These are phyloP conservation scores for Malacosoma neustria DNA, from an alignment of 2,888 invertebrate genomes.

Conservation along the genomic window DNA sequence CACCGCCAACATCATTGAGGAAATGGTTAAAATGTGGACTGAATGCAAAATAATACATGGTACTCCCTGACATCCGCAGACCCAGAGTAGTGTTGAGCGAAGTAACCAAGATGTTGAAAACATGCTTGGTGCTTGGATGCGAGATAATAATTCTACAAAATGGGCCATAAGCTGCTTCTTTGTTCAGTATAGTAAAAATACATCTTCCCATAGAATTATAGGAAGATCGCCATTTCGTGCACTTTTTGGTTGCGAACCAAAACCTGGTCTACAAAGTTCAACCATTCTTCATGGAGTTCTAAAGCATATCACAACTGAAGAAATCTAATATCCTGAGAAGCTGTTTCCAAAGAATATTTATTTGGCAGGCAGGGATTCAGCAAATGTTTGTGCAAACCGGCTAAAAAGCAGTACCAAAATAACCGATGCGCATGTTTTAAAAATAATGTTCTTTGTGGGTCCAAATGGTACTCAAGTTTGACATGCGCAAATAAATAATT, in stretches of 20 bases:
- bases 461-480: no score
- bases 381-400: no score
- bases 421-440: no score
- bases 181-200: slow-evolving; percentile 21
- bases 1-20: slow-evolving; percentile 13
- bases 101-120: slow-evolving; percentile 21
- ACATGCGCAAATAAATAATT: no score
- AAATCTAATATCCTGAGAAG: no score
- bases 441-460: no score
- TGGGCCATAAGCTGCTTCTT: slow-evolving; percentile 23
- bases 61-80: slow-evolving; percentile 10
- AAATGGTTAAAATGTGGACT: slow-evolving; percentile 15
- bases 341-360: no score
- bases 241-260: slow-evolving; percentile 19
- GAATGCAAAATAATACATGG: slow-evolving; percentile 16
- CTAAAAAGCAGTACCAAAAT: no score
- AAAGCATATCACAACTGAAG: no score
- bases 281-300: no score
- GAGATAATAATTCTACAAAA: slow-evolving; percentile 21
- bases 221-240: slow-evolving; percentile 19
- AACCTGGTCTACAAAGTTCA: slow-evolving; percentile 8
- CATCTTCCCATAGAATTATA: slow-evolving; percentile 17
- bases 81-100: slow-evolving; percentile 13
- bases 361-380: no score
- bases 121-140: slow-evolving; percentile 23